Percentiles rank a stretch among this genome's conserved stretches.
These are phyloP conservation scores for Puma concolor DNA, from an alignment of 2,113 vertebrate genomes.

Conservation along the genomic window DNA sequence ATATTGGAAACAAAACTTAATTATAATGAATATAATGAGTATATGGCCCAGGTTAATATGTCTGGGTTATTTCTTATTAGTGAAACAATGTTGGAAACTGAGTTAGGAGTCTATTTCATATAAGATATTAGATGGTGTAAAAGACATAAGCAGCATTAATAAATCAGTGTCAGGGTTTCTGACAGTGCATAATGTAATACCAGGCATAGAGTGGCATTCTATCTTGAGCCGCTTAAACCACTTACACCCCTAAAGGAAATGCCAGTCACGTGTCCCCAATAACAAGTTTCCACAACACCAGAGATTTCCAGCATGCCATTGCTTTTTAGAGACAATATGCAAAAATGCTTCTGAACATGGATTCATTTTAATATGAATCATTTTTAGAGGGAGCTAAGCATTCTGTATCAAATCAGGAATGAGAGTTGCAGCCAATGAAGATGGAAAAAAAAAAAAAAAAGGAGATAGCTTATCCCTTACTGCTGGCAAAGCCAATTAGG, in stretches of 20 bases:
- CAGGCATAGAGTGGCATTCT: conserved; percentile 58
- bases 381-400: conserved; percentile 65
- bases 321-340: conserved; percentile 40
- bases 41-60: not conserved
- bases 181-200: conserved; percentile 75
- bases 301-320: conserved; percentile 36
- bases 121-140: conserved; percentile 10
- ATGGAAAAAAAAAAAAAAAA: not conserved
- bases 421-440: conserved; percentile 58
- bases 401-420: conserved; percentile 79
- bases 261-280: conserved; percentile 70
- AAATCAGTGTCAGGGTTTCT: conserved; percentile 67
- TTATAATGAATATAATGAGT: not conserved
- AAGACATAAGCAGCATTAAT: conserved; percentile 37
- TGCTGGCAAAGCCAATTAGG: conserved; percentile 76
- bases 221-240: conserved; percentile 47
- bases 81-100: conserved; percentile 8
- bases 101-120: not conserved
- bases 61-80: not conserved
- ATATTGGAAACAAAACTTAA: not conserved
- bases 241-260: conserved; percentile 68
- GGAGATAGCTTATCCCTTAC: conserved; percentile 69
- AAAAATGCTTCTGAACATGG: conserved; percentile 48
- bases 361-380: conserved; percentile 61
- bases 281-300: conserved; percentile 62